Evolutionary conservation across 2,888 invertebrate genomes (phyloP).

Genomic region (Spialia ferax): DNA sequence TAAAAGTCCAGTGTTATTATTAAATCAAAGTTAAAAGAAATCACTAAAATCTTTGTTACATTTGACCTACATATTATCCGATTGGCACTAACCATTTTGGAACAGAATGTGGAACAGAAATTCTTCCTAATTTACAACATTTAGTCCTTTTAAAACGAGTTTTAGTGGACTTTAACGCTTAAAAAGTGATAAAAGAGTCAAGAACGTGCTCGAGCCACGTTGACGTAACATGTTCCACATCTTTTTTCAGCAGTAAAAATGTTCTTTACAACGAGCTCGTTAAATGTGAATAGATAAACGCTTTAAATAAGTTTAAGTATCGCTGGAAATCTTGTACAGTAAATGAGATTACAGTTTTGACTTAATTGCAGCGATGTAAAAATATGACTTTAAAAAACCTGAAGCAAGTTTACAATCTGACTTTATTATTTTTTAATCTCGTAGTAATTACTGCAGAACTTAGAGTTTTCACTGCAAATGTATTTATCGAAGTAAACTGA

Average conservation of each 20-base stretch:
- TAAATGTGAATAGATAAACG: conserved; percentile 40
- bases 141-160: conserved; percentile 40
- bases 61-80: neutral
- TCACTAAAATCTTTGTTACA: neutral
- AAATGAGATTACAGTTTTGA: conserved; percentile 11
- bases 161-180: conserved; percentile 40
- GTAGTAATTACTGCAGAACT: neutral
- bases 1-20: conserved; percentile 2
- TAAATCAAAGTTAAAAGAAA: neutral
- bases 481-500: conserved; percentile 4
- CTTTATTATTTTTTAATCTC: neutral
- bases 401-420: neutral
- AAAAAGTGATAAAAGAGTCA: conserved; percentile 41
- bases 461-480: neutral
- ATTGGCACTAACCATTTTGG: conserved; percentile 11
- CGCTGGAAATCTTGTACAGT: conserved; percentile 25
- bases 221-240: conserved; percentile 40
- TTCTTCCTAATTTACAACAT: conserved; percentile 36
- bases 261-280: conserved; percentile 39
- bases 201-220: conserved; percentile 37
- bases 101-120: conserved; percentile 25
- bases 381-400: neutral
- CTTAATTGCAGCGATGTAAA: conserved; percentile 22
- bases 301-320: conserved; percentile 31
- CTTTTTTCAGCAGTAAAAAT: conserved; percentile 36